Base-by-base conservation (phyloP, 2,797 vertebrate genomes). In the Apodemus agrarius region DNA sequence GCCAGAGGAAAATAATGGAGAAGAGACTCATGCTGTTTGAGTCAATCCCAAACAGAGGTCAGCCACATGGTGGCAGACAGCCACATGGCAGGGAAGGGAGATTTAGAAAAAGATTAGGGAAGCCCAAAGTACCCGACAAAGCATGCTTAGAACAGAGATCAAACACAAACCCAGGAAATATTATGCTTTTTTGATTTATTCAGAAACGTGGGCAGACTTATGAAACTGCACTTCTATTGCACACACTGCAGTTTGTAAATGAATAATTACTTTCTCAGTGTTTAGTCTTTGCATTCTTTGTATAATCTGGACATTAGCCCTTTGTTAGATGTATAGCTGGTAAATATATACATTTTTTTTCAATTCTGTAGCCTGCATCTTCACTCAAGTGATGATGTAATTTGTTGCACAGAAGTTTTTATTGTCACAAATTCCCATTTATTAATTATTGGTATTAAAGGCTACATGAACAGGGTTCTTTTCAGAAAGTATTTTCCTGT, bases 41-140 rank as follows among this genome's bases (percentile, higher is more conserved):
- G 49, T 54, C 46, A 87, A 7, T 72, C 65, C 65, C 46, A 72
- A 14, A 54, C 69, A 52, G 49, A 87, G 84, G 84, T 86, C 83
- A 86, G 83, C 83, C 83, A 86, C 63, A 69, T 52, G 63, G 83
- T 86, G 83, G 83, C 83, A 69, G 83, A 69, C 46, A 87, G 65
- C 67, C 84, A 72, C 84, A 54, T 87, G 84, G 65, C 67, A 72
- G 34, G 34, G 22, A 54, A 87, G 34, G 65, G 22, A 72, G 84
- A 87, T 87, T 87, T 87, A 87, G 34, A 87, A 22, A 54, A 72
- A 87, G 84, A 87, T 87, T 87, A 72, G 24, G 67, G 49, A 72
- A 87, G 65, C 46, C 49, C 34, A 72, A 72, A 54, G 46, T 54
- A 87, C 46, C 49, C 54, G 84, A 72, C 46, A 87, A 87, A 72